These are phyloP conservation scores for Lithobius niger DNA, from an alignment of 1,140 invertebrate species.

Conservation along the genomic window DNA sequence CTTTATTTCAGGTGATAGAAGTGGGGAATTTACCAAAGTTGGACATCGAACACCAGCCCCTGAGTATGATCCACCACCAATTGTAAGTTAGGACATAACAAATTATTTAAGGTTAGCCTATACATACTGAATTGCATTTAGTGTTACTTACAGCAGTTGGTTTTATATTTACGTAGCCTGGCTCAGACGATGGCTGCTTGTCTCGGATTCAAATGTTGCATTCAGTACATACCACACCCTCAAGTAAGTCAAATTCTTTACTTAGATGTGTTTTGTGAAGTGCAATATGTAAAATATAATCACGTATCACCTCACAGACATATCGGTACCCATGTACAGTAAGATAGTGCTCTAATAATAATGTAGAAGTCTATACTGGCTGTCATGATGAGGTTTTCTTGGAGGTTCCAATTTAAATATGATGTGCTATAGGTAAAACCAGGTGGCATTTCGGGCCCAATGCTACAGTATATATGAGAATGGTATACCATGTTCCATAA, in stretches of 20 bases:
- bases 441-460: too few species aligned
- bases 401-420: too few species aligned
- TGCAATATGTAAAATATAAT: background rate
- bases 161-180: background rate
- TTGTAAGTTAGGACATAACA: background rate
- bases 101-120: background rate
- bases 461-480: too few species aligned
- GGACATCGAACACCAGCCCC: conserved; percentile 1
- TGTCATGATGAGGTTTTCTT: too few species aligned
- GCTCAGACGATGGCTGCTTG: conserved; percentile 1
- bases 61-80: conserved; percentile 5
- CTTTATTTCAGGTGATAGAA: background rate
- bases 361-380: too few species aligned
- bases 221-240: background rate
- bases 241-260: background rate
- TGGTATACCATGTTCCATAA: too few species aligned
- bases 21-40: background rate
- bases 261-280: background rate
- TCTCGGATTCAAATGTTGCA: conserved; percentile 3
- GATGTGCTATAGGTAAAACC: too few species aligned
- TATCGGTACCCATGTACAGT: too few species aligned
- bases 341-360: too few species aligned
- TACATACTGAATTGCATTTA: background rate
- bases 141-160: background rate
- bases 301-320: too few species aligned